Evolutionary conservation across 2,888 invertebrate species (phyloP), one percentile per base, ranked within the genome.

Genomic region (Mongoloraphidia duomilia): DNA sequence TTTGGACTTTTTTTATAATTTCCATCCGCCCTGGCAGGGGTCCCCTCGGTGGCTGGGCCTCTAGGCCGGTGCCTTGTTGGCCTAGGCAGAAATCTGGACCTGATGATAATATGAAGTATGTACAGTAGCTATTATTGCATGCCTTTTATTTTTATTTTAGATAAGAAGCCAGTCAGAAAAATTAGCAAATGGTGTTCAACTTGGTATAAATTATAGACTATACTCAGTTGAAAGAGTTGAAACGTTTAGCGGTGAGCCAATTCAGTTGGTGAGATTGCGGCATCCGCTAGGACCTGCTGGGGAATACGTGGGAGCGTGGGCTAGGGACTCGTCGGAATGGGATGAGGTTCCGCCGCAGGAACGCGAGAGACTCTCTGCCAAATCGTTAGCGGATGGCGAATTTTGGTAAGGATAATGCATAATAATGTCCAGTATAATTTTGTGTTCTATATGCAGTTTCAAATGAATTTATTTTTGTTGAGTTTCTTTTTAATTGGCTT

Each of bases 121-220:
- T 6, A 26, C 26, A 5, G 26, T 26, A 26, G 26, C 6, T 6
- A 6, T 26, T 26, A 17, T 17, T 3, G 2, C 17, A 26, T 26
- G 26, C 6, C 44, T 12, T 43, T 26, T 34, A 51, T 48, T 48
- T 51, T 52, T 55, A 50, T 62, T 60, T 13, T 70, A 77, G 67
- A 72, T 75, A 51, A 71, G 76, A 60, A 71, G 70, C 49, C 69
- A 71, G 50, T 70, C 73, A 45, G 82, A 84, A 61, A 80, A 82
- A 61, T 64, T 84, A 53, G 71, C 78, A 10, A 80, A 78, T 51
- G 68, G 68, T 2, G 80, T 89, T 56, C 80, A 84, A 63, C 72
- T 82, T 54, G 88, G 85, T 58, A 79, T 82, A 54, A 89, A 89
- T 66, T 91, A 90, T 66, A 76, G 84, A 59, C 71, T 87, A 41